A percentile compares a stretch with the other conserved stretches of the same genome.
Evolutionary conservation across 2,113 vertebrate species (phyloP).

Genomic region (Corythornis cristatus): DNA sequence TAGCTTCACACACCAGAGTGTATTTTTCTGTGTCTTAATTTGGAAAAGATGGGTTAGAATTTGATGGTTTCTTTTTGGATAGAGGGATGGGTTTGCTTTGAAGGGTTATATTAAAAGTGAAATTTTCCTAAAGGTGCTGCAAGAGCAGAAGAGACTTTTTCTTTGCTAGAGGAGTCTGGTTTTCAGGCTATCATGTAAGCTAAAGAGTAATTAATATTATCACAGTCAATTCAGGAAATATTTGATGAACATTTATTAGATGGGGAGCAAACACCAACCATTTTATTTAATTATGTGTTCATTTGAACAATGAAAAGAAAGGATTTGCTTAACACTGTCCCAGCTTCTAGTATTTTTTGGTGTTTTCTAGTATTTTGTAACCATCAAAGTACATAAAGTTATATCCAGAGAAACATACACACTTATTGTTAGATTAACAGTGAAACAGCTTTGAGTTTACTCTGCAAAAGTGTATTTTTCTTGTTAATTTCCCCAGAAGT

Average conservation of each 20-base stretch:
- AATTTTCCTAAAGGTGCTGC: not conserved
- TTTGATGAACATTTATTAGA: not conserved
- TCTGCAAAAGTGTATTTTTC: not conserved
- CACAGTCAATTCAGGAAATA: not conserved
- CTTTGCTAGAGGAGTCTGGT: not conserved
- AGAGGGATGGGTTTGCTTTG: not conserved
- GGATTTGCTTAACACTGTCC: not conserved
- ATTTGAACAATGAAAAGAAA: not conserved
- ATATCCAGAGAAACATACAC: not conserved
- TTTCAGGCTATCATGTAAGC: not conserved
- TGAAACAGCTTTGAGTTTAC: not conserved
- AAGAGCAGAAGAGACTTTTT: not conserved
- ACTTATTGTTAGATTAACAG: not conserved
- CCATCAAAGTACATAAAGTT: not conserved
- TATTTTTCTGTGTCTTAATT: not conserved
- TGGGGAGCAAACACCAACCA: not conserved
- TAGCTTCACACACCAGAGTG: not conserved
- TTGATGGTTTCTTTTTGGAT: not conserved
- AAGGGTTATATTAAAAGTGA: not conserved
- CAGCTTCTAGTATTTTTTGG: not conserved
- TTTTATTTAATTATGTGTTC: not conserved
- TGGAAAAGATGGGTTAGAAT: not conserved
- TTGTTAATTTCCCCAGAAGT: constrained; percentile 72
- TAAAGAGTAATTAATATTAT: not conserved
- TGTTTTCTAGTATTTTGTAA: not conserved